These are phyloP conservation scores for Coenonympha glycerion DNA, from an alignment of 2,888 invertebrate species.

Conservation along the genomic window DNA sequence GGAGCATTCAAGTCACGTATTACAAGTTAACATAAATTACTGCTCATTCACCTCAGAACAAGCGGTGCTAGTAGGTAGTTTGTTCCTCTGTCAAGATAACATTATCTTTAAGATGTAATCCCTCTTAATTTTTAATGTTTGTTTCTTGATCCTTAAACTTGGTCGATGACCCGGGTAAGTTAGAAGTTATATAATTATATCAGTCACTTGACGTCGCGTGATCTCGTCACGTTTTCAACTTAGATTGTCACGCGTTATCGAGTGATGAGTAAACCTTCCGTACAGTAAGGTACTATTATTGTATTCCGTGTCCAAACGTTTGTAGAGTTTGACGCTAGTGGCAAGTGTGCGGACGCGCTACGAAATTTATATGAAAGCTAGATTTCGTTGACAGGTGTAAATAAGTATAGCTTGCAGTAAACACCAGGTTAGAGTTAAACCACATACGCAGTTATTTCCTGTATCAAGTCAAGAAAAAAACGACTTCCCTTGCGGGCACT, in stretches of 20 bases:
- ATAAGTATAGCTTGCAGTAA: not conserved
- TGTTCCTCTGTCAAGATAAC: slow-evolving; percentile 11
- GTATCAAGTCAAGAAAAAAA: slow-evolving; percentile 6
- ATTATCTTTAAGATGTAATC: slow-evolving; percentile 8
- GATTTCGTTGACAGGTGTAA: not conserved
- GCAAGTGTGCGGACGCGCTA: too few species aligned
- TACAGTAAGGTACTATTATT: too few species aligned
- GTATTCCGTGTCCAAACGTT: too few species aligned
- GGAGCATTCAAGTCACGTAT: slow-evolving; percentile 8
- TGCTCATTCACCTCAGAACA: not conserved
- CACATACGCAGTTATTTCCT: slow-evolving; percentile 6
- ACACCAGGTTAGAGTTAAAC: not conserved
- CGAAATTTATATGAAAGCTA: not conserved
- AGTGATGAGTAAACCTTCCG: too few species aligned
- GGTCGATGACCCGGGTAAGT: not conserved
- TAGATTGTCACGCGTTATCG: too few species aligned
- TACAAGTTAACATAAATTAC: not conserved
- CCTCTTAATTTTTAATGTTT: slow-evolving; percentile 8
- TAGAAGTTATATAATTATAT: too few species aligned
- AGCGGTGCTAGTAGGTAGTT: slow-evolving; percentile 1
- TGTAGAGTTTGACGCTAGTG: too few species aligned
- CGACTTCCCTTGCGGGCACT: slow-evolving; percentile 13
- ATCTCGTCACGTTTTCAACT: too few species aligned
- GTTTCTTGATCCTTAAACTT: slow-evolving; percentile 9
- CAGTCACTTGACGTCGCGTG: too few species aligned